A percentile compares a stretch with the other conserved stretches of the same genome.
Conservation (phyloP, 2,797 vertebrate species). For the Dryobates pubescens region DNA sequence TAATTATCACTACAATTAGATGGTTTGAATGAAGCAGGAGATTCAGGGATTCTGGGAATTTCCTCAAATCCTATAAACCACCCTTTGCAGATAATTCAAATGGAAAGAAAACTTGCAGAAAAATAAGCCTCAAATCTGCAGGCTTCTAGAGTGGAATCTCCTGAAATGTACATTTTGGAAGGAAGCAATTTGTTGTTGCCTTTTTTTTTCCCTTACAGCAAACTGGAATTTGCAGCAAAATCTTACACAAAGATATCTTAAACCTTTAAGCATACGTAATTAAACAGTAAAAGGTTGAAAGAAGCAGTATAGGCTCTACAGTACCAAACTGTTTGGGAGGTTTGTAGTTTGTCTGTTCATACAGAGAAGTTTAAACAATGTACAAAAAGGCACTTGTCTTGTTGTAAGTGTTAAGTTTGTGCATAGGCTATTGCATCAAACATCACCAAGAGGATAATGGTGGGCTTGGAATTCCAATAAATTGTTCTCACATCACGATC, state of each 20-base stretch:
- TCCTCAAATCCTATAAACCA: not conserved
- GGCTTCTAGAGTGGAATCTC: not conserved
- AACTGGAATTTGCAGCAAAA: slow-evolving; percentile 80
- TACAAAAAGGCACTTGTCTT: not conserved
- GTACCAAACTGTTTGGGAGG: not conserved
- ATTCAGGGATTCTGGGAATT: not conserved
- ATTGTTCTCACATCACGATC: not conserved
- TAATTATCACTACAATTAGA: not conserved
- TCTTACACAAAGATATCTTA: slow-evolving; percentile 69
- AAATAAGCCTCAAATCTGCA: not conserved
- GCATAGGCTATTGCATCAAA: not conserved
- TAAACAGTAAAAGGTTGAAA: slow-evolving; percentile 42
- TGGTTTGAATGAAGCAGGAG: not conserved
- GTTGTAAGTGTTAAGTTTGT: not conserved
- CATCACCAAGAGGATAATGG: not conserved
- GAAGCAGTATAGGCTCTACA: not conserved
- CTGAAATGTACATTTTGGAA: not conserved
- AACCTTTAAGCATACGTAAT: slow-evolving; percentile 81
- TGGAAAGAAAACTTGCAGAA: not conserved
- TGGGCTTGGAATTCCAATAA: not conserved
- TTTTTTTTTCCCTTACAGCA: slow-evolving; percentile 30
- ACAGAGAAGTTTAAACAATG: not conserved
- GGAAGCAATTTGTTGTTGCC: not conserved
- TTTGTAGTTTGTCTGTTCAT: not conserved
- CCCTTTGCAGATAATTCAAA: not conserved